Evolutionary conservation across 53 echinoderm and acorn worm species (phyloP), one percentile per base, ranked within the genome.

Genomic region (Actinopyga echinites): DNA sequence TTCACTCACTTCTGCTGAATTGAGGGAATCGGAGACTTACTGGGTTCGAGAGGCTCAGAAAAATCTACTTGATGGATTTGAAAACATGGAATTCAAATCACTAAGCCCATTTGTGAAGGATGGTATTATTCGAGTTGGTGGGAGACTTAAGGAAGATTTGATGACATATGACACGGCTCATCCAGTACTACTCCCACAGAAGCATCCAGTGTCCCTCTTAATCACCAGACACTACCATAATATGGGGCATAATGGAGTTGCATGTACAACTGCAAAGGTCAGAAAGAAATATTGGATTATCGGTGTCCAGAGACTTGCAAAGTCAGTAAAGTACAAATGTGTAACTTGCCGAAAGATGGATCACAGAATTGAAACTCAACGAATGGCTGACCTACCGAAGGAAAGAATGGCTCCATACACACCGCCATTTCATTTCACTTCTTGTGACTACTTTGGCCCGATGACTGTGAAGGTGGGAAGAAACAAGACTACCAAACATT

Each of bases 271-370:
- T 12, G 86, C 86, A 2, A 92, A 86, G 40, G 53, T 79, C 20
- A 79, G 93, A 90, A 64, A 63, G 30, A 86, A 60, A 63, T 89
- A 80, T 55, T 92, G 87, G 92, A 92, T 90, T 29, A 17, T 93
- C 12, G 69, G 64, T 8, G 89, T 79, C 6, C 81, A 83, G 25
- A 79, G 40, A 17, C 57, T 87, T 4, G 89, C 93, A 4, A 90
- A 89, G 59, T 89, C 86, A 8, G 62, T 86, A 0, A 89, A 86
- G 84, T 71, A 65, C 64, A 30, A 82, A 30, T 92, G 92, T 83
- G 79, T 83, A 10, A n/a, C 28, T 1, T 86, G 92, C 22, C 20
- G 83, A 83, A 30, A 11, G 9, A 69, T 58, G 10, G 84, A 86
- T 9, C 89, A 30, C 19, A 78, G 55, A 54, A 43, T 78, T 1